Evolutionary conservation across 2,888 invertebrate genomes (phyloP).

Genomic region (Leptinotarsa peninsularis): DNA sequence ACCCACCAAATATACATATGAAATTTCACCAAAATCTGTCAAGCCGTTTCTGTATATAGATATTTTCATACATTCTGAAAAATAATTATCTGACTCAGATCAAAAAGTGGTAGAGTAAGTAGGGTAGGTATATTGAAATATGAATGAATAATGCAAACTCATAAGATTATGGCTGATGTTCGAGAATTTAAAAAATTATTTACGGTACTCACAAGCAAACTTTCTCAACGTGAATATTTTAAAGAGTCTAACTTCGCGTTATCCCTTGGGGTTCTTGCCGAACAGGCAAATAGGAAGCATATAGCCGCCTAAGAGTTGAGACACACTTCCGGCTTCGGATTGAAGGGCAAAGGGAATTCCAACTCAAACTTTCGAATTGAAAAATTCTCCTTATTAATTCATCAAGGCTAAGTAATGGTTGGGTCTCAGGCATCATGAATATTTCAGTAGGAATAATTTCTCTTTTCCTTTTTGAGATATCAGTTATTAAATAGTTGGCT

Average conservation of each 20-base stretch:
- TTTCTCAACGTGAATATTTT: constrained; percentile 58
- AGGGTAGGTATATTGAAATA: too few species aligned
- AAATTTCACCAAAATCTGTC: too few species aligned
- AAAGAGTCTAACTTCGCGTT: constrained; percentile 50
- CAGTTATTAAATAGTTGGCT: too few species aligned
- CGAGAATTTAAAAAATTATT: constrained; percentile 45
- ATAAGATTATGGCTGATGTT: background rate
- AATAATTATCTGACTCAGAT: too few species aligned
- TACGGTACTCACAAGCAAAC: constrained; percentile 53
- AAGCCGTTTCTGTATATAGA: too few species aligned
- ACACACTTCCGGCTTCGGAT: constrained; percentile 45
- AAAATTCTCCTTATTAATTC: constrained; percentile 43
- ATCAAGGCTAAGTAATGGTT: constrained; percentile 40
- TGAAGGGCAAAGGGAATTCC: constrained; percentile 48
- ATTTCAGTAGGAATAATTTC: constrained; percentile 22
- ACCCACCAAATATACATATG: too few species aligned
- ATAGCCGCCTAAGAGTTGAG: constrained; percentile 37
- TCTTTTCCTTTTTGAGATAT: background rate
- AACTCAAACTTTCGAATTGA: constrained; percentile 39
- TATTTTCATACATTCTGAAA: too few species aligned
- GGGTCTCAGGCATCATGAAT: constrained; percentile 21
- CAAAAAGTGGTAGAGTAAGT: too few species aligned
- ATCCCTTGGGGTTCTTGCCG: constrained; percentile 47
- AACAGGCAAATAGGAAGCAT: constrained; percentile 47
- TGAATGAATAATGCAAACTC: background rate